Conservation (phyloP, 2,888 invertebrate genomes). For the Glomeris marginata region DNA sequence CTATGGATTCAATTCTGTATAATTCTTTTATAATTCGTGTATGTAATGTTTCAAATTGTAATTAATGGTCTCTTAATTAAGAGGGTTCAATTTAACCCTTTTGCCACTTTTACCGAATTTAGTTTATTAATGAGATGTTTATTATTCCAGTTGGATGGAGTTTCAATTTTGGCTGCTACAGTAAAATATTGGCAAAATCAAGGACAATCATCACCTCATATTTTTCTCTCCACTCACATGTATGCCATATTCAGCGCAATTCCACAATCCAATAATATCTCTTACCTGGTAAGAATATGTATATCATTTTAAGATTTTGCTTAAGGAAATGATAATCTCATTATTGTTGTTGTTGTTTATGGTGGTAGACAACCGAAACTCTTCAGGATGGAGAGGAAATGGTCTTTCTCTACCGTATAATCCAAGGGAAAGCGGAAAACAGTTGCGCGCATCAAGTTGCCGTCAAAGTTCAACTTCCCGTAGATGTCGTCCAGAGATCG, state of each 20-base stretch:
- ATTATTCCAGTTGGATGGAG: slow-evolving; percentile 49
- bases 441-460: slow-evolving; percentile 56
- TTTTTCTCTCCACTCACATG: slow-evolving; percentile 63
- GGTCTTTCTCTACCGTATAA: slow-evolving; percentile 50
- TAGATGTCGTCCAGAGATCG: slow-evolving; percentile 39
- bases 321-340: too few relatives aligned
- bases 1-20: too few relatives aligned
- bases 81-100: too few relatives aligned
- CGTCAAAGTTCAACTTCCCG: slow-evolving; percentile 40
- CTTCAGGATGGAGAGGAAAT: slow-evolving; percentile 41
- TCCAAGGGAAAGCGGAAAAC: slow-evolving; percentile 40
- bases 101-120: too few relatives aligned
- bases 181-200: slow-evolving; percentile 49
- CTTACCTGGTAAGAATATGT: slow-evolving; percentile 44
- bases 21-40: too few relatives aligned
- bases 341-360: too few relatives aligned
- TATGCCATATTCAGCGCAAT: slow-evolving; percentile 46
- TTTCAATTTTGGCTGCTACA: slow-evolving; percentile 51
- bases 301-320: too few relatives aligned
- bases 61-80: too few relatives aligned
- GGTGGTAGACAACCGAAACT: slow-evolving; percentile 49
- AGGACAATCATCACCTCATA: slow-evolving; percentile 47
- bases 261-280: slow-evolving; percentile 37
- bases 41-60: too few relatives aligned
- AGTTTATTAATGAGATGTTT: too few relatives aligned